phyloP scores from a whole-genome alignment of 2,888 invertebrate species.

The Lottia scabra region DNA sequence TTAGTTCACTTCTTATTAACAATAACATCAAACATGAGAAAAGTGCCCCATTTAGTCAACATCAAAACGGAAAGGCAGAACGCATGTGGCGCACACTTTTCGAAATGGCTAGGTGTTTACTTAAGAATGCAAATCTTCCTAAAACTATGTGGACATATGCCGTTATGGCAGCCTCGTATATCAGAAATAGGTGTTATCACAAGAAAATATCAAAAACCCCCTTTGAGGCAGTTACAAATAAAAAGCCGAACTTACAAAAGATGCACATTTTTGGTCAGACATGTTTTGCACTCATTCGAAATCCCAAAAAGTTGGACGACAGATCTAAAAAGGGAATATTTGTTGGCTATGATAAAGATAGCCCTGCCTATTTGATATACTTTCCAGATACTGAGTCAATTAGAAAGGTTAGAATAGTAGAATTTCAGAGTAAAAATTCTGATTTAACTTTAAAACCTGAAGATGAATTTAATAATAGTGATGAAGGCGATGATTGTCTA shows the following conservation, averaged over 20 bases:
- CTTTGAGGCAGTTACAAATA: slow-evolving; percentile 21
- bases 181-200: slow-evolving; percentile 31
- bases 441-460: not conserved
- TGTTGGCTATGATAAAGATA: slow-evolving; percentile 28
- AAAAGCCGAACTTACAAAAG: slow-evolving; percentile 4
- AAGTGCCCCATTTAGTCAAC: slow-evolving; percentile 25
- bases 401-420: slow-evolving; percentile 16
- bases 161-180: slow-evolving; percentile 27
- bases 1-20: slow-evolving; percentile 9
- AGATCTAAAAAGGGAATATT: slow-evolving; percentile 15
- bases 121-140: slow-evolving; percentile 23
- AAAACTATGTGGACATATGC: slow-evolving; percentile 33
- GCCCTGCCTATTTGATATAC: slow-evolving; percentile 26
- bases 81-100: slow-evolving; percentile 29
- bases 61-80: slow-evolving; percentile 34
- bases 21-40: slow-evolving; percentile 22
- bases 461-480: not conserved
- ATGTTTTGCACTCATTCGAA: slow-evolving; percentile 9
- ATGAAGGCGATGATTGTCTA: not conserved
- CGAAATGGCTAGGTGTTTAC: slow-evolving; percentile 32
- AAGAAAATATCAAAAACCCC: not conserved
- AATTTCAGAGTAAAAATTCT: slow-evolving; percentile 7
- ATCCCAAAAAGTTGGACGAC: slow-evolving; percentile 11
- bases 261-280: slow-evolving; percentile 14
- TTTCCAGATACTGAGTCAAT: slow-evolving; percentile 22